Percentiles rank a stretch among this genome's conserved stretches.
These are phyloP conservation scores for Lamprotornis superbus DNA, from an alignment of 2,113 vertebrate genomes.

Conservation along the genomic window DNA sequence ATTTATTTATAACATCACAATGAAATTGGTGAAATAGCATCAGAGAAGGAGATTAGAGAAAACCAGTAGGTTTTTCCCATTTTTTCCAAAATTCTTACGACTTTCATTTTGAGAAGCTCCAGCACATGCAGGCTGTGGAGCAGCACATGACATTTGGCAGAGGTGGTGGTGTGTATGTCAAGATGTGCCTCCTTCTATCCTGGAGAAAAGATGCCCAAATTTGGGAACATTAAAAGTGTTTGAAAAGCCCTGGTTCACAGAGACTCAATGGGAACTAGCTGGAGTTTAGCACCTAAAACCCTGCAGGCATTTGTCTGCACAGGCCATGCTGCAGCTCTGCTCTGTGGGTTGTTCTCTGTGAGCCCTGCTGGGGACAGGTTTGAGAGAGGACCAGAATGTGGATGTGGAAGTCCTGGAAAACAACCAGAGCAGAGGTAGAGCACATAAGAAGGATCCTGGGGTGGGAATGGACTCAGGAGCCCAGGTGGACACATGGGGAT, in stretches of 20 bases:
- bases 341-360: background rate
- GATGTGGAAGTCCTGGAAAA: background rate
- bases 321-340: background rate
- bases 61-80: background rate
- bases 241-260: background rate
- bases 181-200: conserved; percentile 6
- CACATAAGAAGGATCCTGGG: background rate
- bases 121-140: background rate
- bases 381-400: background rate
- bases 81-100: background rate
- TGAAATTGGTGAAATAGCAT: background rate
- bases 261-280: background rate
- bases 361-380: background rate
- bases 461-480: background rate
- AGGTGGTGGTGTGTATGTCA: background rate
- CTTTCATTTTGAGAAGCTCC: conserved; percentile 1
- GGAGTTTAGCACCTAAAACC: background rate
- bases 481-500: fast-evolving
- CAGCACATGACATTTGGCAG: conserved; percentile 19
- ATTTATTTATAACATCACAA: background rate
- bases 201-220: conserved; percentile 32
- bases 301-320: background rate
- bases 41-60: background rate
- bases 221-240: conserved; percentile 3
- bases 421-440: background rate